phyloP scores from a whole-genome alignment of 2,797 vertebrate species.

The Esox masquinongy region DNA sequence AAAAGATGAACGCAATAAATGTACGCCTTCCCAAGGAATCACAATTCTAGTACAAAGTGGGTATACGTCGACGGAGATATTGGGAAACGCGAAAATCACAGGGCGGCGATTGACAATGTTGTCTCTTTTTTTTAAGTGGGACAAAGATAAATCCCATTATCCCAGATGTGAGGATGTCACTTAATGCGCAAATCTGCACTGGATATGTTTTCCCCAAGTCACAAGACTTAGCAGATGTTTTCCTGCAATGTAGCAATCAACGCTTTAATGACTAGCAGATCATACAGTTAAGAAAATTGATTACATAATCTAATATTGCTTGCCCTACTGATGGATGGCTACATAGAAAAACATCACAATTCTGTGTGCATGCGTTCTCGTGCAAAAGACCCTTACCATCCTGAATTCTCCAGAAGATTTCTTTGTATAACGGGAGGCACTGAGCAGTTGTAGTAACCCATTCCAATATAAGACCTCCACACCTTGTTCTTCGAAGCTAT shows the following conservation, averaged over 20 bases:
- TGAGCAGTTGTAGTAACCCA: slow-evolving; percentile 98
- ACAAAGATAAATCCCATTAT: slow-evolving; percentile 18
- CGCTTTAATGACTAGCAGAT: slow-evolving; percentile 28
- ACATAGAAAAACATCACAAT: not conserved
- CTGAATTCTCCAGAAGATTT: slow-evolving; percentile 94
- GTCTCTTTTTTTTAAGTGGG: not conserved
- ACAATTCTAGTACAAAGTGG: not conserved
- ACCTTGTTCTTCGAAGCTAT: slow-evolving; percentile 92
- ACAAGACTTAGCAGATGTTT: slow-evolving; percentile 33
- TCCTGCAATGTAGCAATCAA: slow-evolving; percentile 17
- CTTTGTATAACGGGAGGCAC: slow-evolving; percentile 89
- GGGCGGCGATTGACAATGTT: not conserved
- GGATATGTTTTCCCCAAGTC: slow-evolving; percentile 21
- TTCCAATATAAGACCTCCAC: slow-evolving; percentile 97
- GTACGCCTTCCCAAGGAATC: no score
- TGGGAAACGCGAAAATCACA: not conserved
- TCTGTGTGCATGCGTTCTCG: not conserved
- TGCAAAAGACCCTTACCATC: slow-evolving; percentile 81
- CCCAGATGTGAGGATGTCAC: slow-evolving; percentile 21
- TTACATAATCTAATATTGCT: not conserved
- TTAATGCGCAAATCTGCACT: not conserved
- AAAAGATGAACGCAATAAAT: no score
- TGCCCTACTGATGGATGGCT: not conserved
- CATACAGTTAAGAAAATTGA: slow-evolving; percentile 4
- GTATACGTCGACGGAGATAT: not conserved